phyloP scores from a whole-genome alignment of 2,888 invertebrate genomes.

The Mesochorus sp. region DNA sequence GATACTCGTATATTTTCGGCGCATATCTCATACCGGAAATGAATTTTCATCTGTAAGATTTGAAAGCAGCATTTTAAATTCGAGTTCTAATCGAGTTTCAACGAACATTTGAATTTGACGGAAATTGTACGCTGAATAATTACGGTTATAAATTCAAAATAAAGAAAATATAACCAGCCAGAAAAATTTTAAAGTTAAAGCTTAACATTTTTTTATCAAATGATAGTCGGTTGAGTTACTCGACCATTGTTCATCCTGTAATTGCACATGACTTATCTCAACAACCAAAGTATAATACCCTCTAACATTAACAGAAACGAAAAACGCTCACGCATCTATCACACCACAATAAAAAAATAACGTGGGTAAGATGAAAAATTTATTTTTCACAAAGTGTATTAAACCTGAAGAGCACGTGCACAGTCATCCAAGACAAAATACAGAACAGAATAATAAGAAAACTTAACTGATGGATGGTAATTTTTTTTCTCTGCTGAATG shows the following conservation, averaged over 20 bases:
- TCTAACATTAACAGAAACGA: neutral
- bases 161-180: neutral
- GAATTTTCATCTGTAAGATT: no score
- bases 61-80: no score
- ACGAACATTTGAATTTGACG: no score
- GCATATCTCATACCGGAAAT: no score
- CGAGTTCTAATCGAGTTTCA: no score
- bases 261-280: neutral
- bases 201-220: no score
- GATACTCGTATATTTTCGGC: no score
- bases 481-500: constrained; percentile 64
- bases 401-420: neutral
- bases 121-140: no score
- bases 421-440: neutral
- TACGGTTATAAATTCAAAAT: no score
- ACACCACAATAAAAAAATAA: neutral
- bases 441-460: constrained; percentile 10
- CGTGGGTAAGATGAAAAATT: neutral
- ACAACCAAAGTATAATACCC: neutral
- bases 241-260: neutral
- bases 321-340: neutral
- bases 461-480: constrained; percentile 65
- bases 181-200: neutral
- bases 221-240: neutral
- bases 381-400: neutral